Base-by-base conservation (phyloP, 2,797 vertebrate species). In the Danio kyathit region DNA sequence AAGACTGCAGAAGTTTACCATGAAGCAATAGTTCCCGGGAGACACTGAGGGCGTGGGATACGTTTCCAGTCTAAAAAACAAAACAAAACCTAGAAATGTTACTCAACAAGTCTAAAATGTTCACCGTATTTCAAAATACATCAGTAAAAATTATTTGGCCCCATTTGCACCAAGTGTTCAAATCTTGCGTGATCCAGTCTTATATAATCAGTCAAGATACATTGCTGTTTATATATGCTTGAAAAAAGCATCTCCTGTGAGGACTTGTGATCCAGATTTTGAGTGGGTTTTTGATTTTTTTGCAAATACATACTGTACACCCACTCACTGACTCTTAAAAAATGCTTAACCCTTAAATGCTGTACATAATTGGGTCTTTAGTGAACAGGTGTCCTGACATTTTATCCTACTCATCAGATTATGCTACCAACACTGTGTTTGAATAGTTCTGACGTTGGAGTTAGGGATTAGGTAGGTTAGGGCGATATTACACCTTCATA, bases 21-120 rank as follows among this genome's bases (percentile, higher is more conserved):
- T 96, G 94, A 88, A 88, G 94, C 72, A 99, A 94, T 76, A 98
- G 93, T 89, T 99, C 97, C 86, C 90, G 94, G 85, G 97, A 98
- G 38, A 99, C 92, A 85, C 91, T 95, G 86, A 98, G 90, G 54
- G 97, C 97, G 0, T 90, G 88, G 0, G 95, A 96, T 81, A 98
- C 61, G 38, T 99, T 98, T 94, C 97, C 97, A 79, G 94, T 95
- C 97, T 98, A 90, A 86, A 89, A 89, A 46, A 88, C 44, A 77
- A 76, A 29, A 29, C 29, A 29, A 29, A 29, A 87, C 79, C 79
- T 29, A 79, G 54, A 78, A 49, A 59, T 72, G 1, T 66, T 38
- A 81, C 40, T 40, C 0, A 60, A 38, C 6, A 52, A 21, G 48
- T 14, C 17, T 16, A 59, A 17, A 54, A 41, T 56, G 6, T 71